Percentiles rank a stretch among this genome's conserved stretches.
These are phyloP conservation scores for Scelioninae gen. 2 DNA, from an alignment of 2,888 invertebrate species.

Conservation along the genomic window DNA sequence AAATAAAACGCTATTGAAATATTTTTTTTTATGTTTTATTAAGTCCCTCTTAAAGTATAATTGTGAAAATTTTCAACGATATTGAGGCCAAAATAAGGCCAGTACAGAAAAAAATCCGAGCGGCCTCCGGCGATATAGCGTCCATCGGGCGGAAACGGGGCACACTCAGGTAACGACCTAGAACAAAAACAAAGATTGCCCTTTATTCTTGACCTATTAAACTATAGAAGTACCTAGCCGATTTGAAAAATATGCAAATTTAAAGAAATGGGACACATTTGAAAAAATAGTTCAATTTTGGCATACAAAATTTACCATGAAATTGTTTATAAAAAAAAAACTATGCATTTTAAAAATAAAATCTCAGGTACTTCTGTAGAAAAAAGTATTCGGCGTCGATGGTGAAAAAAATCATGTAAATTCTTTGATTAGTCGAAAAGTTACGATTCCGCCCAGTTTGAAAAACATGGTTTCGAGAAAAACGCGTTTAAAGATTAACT, in stretches of 20 bases:
- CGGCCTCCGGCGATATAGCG: constrained; percentile 14
- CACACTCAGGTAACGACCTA: constrained; percentile 24
- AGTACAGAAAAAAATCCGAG: constrained; percentile 6
- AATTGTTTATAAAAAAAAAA: constrained; percentile 21
- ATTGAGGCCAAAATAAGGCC: constrained; percentile 12
- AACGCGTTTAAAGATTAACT: constrained; percentile 12
- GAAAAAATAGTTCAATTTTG: constrained; percentile 29
- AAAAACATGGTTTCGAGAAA: too few species aligned
- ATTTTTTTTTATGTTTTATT: constrained; percentile 19
- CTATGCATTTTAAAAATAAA: constrained; percentile 16
- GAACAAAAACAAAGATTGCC: constrained; percentile 17
- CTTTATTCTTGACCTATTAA: constrained; percentile 21
- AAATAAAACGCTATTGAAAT: constrained; percentile 14
- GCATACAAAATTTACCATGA: constrained; percentile 8
- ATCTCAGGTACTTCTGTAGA: constrained; percentile 9
- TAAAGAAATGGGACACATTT: constrained; percentile 16
- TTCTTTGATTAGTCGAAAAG: constrained; percentile 8
- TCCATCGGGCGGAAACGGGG: constrained; percentile 13
- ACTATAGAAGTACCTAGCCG: constrained; percentile 23
- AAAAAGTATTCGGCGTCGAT: constrained; percentile 7
- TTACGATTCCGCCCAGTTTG: constrained; percentile 5
- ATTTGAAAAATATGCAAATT: constrained; percentile 21
- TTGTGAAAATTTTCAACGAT: constrained; percentile 17
- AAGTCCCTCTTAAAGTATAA: constrained; percentile 9
- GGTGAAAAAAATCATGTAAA: constrained; percentile 1